Evolutionary conservation across 2,113 vertebrate genomes (phyloP).

Genomic region (Rhabdornis inornatus): DNA sequence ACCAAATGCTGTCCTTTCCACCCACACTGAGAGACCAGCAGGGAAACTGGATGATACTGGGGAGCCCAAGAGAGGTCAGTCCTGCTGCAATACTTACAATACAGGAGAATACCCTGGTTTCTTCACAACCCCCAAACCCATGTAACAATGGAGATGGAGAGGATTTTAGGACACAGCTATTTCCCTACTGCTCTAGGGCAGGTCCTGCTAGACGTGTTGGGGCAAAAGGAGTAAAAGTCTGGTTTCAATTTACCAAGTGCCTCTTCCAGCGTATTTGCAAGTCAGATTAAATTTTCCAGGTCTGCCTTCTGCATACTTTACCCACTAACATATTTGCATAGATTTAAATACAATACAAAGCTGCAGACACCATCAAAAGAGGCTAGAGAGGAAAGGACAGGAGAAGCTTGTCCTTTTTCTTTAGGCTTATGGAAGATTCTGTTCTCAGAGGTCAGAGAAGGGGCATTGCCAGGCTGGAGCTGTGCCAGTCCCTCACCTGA

Average conservation of each 20-base stretch:
- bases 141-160: not conserved
- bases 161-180: not conserved
- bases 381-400: not conserved
- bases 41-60: not conserved
- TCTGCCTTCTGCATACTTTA: not conserved
- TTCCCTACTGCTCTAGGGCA: not conserved
- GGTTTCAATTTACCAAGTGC: not conserved
- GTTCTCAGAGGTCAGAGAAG: not conserved
- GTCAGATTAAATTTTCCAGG: not conserved
- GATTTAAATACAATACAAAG: slow-evolving; percentile 8
- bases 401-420: not conserved
- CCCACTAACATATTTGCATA: not conserved
- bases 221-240: not conserved
- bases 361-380: not conserved
- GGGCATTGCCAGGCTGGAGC: not conserved
- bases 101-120: not conserved
- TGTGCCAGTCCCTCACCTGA: not conserved
- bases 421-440: not conserved
- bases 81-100: not conserved
- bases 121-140: not conserved
- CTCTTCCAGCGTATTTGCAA: not conserved
- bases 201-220: not conserved
- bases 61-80: not conserved
- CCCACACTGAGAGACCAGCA: not conserved
- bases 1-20: not conserved